Evolutionary conservation across 1,140 invertebrate genomes (phyloP).

Genomic region (Saccostrea echinata): DNA sequence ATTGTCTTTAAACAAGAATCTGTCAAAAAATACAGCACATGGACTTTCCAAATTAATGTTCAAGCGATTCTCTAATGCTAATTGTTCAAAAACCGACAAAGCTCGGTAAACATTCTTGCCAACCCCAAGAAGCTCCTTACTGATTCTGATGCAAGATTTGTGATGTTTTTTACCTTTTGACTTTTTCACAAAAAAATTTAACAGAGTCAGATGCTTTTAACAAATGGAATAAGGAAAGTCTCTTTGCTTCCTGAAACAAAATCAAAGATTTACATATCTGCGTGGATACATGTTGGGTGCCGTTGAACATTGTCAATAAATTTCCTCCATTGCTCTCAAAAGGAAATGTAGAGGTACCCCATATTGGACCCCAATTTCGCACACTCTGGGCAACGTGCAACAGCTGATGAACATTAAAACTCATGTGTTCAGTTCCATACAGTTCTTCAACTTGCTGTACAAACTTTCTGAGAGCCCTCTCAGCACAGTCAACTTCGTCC

Average conservation of each 20-base stretch:
- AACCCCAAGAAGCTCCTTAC: too few relatives aligned
- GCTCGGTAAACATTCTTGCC: too few relatives aligned
- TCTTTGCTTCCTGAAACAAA: background rate
- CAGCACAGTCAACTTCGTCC: background rate
- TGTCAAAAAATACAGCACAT: too few relatives aligned
- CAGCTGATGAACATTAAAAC: slow-evolving; percentile 52
- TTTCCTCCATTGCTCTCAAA: slow-evolving; percentile 55
- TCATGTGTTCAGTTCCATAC: slow-evolving; percentile 49
- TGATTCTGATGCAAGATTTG: too few relatives aligned
- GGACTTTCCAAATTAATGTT: too few relatives aligned
- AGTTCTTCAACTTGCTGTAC: slow-evolving; percentile 38
- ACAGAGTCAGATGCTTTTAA: too few relatives aligned
- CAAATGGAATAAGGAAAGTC: too few relatives aligned
- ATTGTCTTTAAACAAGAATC: too few relatives aligned
- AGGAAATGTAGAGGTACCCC: slow-evolving; percentile 52
- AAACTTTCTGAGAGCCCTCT: slow-evolving; percentile 48
- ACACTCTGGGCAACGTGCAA: slow-evolving; percentile 46
- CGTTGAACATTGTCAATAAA: slow-evolving; percentile 53
- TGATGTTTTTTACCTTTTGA: too few relatives aligned
- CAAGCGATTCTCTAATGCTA: too few relatives aligned
- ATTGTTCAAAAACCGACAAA: too few relatives aligned
- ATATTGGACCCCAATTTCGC: slow-evolving; percentile 53
- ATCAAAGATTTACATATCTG: slow-evolving; percentile 35
- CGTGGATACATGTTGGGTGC: slow-evolving; percentile 52
- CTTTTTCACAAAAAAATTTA: too few relatives aligned